Evolutionary conservation across 2,113 vertebrate genomes (phyloP), one percentile per base, ranked within the genome.

Genomic region (Malurus cyaneus): DNA sequence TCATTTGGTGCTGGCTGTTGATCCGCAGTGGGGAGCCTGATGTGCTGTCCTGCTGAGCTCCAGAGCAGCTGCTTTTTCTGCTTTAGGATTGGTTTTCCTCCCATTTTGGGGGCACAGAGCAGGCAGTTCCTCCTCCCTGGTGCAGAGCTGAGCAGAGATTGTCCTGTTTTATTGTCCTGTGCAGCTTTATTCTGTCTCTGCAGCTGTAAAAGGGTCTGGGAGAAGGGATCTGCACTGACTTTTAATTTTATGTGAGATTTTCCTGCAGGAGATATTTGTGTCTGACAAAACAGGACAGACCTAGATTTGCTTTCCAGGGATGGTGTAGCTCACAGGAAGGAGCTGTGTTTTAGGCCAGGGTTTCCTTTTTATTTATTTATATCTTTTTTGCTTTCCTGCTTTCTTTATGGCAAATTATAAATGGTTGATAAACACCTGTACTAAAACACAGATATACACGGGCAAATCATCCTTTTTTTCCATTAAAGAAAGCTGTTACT

Each of bases 301-400:
- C 39, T 56, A 36, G 39, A 74, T 89, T 88, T 94, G 82, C 88
- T 93, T 93, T 88, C 74, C 60, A 94, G 93, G 67, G 59, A 80
- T 88, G 64, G 25, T 62, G 56, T 41, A 19, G 71, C 64, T 91
- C 32, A 42, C 49, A 74, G 76, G 26, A 74, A 60, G 12, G 52
- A 53, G 64, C 60, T 56, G 52, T 42, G 41, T 20, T 92, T 67
- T 41, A 79, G 69, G 23, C 42, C 47, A 42, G n/a, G 9, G 4
- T 52, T 89, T 87, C 2, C 2, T 67, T 19, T 57, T 36, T 66
- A 5, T 41, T 61, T 65, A 39, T 39, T 39, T 36, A 36, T 36
- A 36, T 39, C 39, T 29, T 29, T 29, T n/a, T 42, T 17, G 3
- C 18, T 83, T 64, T 74, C 20, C 57, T 69, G 9, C 28, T 73